A percentile compares a stretch with the other conserved stretches of the same genome.
phyloP scores from a whole-genome alignment of 2,113 vertebrate genomes.

The Pionites leucogaster region DNA sequence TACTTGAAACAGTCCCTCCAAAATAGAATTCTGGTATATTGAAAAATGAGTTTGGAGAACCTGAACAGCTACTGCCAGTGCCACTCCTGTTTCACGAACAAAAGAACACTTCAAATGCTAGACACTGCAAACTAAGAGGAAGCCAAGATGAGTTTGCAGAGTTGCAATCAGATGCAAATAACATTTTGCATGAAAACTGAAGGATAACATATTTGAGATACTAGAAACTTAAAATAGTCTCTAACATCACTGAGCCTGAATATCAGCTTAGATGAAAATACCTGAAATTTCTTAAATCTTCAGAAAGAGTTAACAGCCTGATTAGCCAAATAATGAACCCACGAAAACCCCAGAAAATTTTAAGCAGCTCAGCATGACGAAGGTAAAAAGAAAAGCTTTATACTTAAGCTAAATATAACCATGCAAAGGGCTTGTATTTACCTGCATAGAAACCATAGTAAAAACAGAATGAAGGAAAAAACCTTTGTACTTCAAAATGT shows the following conservation, averaged over 20 bases:
- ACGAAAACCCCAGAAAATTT: neutral
- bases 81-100: neutral
- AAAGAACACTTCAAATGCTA: neutral
- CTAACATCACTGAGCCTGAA: neutral
- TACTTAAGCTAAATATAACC: neutral
- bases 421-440: neutral
- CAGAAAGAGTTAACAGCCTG: neutral
- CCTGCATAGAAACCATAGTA: neutral
- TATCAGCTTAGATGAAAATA: neutral
- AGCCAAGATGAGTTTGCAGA: neutral
- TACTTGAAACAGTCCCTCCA: neutral
- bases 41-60: neutral
- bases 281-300: neutral
- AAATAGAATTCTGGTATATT: neutral
- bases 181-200: neutral
- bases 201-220: neutral
- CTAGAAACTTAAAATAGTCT: neutral
- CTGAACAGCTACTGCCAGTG: neutral
- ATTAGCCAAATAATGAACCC: neutral
- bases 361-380: neutral
- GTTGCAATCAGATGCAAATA: neutral
- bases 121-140: neutral
- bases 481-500: conserved; percentile 53
- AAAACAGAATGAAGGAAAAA: conserved; percentile 21
- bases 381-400: neutral